Evolutionary conservation across 2,888 invertebrate species (phyloP), one percentile per base, ranked within the genome.

Genomic region (Diadegma fenestrale): DNA sequence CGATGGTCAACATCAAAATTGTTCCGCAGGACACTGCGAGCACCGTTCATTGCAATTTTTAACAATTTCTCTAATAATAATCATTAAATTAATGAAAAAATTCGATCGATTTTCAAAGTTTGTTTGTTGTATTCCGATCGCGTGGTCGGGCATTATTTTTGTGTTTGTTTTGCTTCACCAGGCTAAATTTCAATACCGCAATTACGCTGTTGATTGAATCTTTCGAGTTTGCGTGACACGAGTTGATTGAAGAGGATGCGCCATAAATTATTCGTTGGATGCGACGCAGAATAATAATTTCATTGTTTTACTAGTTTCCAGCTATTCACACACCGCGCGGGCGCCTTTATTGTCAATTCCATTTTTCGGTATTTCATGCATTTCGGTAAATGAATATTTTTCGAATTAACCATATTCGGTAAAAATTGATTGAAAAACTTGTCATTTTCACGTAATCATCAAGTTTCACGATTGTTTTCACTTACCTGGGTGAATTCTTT

Each of bases 221-320:
- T 54, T 22, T 19, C 22, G 54, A 54, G 54, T 19, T 19, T 22
- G 54, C 54, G 54, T 54, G 54, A 54, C 54, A 54, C 54, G 54
- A 4, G 26, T 1, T 26, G 14, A 58, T 58, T 22, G 26, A 26
- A 58, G 26, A 58, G 22, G 26, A 58, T 12, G 12, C 22, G 22
- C 26, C 7, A 22, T 54, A 19, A 51, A 51, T 48, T 19, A 22
- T 54, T 3, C 14, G 10, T 2, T 58, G 22, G 6, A 26, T 26
- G n/a, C n/a, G 4, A 58, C 26, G 58, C 14, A 14, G 26, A 58
- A 58, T 58, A 3, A 26, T 26, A 1, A 26, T 58, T 58, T 58
- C 14, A 58, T 58, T 58, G 26, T 58, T 26, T 26, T 8, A 12
- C 26, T 58, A 19, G 22, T 22, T 58, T 58, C 26, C 26, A 26